phyloP scores from a whole-genome alignment of 2,888 invertebrate species.

The Harpalus rubripes region DNA sequence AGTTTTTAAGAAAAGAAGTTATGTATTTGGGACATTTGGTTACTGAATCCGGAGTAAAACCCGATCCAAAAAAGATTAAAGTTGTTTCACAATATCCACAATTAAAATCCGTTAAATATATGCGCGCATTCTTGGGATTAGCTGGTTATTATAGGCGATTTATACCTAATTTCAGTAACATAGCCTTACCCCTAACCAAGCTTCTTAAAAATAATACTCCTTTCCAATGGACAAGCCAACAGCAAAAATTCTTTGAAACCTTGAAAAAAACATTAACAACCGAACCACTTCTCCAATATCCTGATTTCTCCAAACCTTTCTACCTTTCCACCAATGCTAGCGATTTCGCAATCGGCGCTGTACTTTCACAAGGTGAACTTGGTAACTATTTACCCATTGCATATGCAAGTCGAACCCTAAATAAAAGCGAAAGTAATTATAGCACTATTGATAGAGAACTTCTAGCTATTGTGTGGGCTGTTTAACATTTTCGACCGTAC shows the following conservation, averaged over 20 bases:
- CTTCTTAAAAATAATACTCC: too few species aligned
- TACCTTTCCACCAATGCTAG: slow-evolving; percentile 71
- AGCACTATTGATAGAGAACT: slow-evolving; percentile 71
- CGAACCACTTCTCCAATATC: slow-evolving; percentile 17
- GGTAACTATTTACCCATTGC: slow-evolving; percentile 70
- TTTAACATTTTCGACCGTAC: slow-evolving; percentile 71
- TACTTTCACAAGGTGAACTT: slow-evolving; percentile 69
- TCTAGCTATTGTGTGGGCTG: slow-evolving; percentile 71
- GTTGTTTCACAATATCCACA: too few species aligned
- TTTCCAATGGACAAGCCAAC: too few species aligned
- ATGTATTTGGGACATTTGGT: too few species aligned
- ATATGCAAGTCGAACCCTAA: slow-evolving; percentile 70
- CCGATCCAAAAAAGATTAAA: too few species aligned
- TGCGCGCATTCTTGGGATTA: too few species aligned
- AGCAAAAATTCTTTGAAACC: slow-evolving; percentile 15
- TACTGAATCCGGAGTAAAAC: too few species aligned
- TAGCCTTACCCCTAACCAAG: too few species aligned
- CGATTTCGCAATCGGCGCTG: slow-evolving; percentile 68
- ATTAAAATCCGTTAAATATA: too few species aligned
- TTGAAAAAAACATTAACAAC: not conserved
- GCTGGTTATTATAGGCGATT: too few species aligned
- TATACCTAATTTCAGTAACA: too few species aligned
- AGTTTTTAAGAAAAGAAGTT: too few species aligned
- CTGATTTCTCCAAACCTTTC: slow-evolving; percentile 68
- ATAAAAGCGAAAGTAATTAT: slow-evolving; percentile 71